phyloP scores from a whole-genome alignment of 2,888 invertebrate species.

The Thymelicus lineola region DNA sequence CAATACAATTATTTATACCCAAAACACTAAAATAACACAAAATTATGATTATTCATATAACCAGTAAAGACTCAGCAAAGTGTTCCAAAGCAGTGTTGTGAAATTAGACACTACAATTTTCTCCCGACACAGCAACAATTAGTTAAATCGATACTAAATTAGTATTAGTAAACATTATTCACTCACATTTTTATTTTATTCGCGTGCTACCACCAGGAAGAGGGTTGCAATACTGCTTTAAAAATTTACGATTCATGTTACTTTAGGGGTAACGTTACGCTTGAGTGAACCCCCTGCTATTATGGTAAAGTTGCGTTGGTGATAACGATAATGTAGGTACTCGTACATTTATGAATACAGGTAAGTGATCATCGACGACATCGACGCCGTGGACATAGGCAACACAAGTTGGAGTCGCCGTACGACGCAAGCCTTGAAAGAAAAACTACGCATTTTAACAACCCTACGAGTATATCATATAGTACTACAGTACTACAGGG shows the following conservation, averaged over 20 bases:
- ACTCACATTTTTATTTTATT: slow-evolving; percentile 19
- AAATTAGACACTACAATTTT: neutral
- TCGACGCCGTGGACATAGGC: too few relatives aligned
- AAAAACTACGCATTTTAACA: too few relatives aligned
- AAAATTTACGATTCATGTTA: slow-evolving; percentile 54
- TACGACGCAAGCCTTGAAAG: too few relatives aligned
- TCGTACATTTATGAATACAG: too few relatives aligned
- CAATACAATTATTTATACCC: too few relatives aligned
- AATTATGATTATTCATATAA: neutral
- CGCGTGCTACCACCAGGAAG: slow-evolving; percentile 31
- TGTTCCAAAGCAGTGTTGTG: neutral
- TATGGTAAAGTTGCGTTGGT: neutral
- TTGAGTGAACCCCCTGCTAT: slow-evolving; percentile 62
- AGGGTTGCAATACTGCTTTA: slow-evolving; percentile 59
- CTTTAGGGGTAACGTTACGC: slow-evolving; percentile 62
- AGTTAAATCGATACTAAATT: slow-evolving; percentile 47
- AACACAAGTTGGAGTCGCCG: too few relatives aligned
- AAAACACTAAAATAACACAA: too few relatives aligned
- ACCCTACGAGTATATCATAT: too few relatives aligned
- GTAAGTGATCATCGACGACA: too few relatives aligned
- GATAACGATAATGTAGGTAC: slow-evolving; percentile 11
- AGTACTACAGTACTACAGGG: too few relatives aligned
- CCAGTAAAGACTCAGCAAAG: neutral
- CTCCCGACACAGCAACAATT: slow-evolving; percentile 45
- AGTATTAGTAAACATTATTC: slow-evolving; percentile 29